phyloP scores from a whole-genome alignment of 1,140 invertebrate species.

The Macrobrachium nipponense region DNA sequence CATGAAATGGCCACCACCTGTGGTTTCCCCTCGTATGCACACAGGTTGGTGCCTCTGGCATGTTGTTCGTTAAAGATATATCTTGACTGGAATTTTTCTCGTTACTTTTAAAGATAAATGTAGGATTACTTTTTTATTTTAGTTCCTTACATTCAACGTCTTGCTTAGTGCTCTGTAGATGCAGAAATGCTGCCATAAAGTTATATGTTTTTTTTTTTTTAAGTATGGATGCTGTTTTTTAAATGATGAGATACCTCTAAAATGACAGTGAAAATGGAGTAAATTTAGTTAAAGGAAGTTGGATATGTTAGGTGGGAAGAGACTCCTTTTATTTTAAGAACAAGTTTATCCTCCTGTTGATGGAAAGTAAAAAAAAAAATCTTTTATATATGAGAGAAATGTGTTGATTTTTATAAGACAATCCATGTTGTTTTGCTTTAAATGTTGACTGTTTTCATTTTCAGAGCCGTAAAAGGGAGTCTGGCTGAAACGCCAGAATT shows the following conservation, averaged over 20 bases:
- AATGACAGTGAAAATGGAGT: no score
- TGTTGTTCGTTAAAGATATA: no score
- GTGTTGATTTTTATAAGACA: not conserved
- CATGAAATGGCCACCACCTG: conserved; percentile 85
- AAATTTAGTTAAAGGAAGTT: not conserved
- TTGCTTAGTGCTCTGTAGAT: no score
- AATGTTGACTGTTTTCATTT: not conserved
- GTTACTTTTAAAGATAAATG: no score
- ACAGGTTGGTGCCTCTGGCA: conserved; percentile 73
- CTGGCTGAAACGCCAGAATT: conserved; percentile 84
- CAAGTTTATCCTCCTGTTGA: not conserved
- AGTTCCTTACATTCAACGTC: no score
- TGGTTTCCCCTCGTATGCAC: conserved; percentile 88
- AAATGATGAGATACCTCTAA: no score
- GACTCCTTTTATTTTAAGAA: not conserved
- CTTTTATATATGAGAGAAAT: not conserved
- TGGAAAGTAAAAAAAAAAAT: not conserved
- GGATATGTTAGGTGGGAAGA: not conserved
- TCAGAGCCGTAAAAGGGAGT: conserved; percentile 86
- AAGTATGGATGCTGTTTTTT: no score
- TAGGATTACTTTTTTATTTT: no score
- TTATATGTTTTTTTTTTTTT: no score
- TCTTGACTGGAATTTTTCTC: no score
- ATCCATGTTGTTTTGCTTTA: not conserved
- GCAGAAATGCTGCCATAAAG: no score